These are phyloP conservation scores for Chymomyza costata DNA, from an alignment of 1,140 invertebrate species.

Conservation along the genomic window DNA sequence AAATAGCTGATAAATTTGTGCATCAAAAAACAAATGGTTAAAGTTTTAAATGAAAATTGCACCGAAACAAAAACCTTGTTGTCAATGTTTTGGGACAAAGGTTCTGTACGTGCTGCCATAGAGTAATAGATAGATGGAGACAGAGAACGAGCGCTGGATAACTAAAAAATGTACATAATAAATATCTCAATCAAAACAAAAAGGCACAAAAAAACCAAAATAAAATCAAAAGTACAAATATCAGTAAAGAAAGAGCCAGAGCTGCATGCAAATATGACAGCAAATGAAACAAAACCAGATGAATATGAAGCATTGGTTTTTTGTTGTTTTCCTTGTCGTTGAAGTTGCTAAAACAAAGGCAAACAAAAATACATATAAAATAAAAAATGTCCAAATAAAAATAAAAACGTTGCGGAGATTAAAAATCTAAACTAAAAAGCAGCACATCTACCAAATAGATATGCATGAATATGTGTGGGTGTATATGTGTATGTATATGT, in stretches of 20 bases:
- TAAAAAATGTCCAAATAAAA: too few relatives aligned
- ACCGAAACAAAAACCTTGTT: too few relatives aligned
- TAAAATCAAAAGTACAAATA: constrained; percentile 15
- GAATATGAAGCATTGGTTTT: constrained; percentile 54
- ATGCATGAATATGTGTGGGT: constrained; percentile 17
- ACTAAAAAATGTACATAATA: too few relatives aligned
- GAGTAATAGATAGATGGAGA: too few relatives aligned
- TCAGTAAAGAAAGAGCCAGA: constrained; percentile 12
- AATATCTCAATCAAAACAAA: too few relatives aligned
- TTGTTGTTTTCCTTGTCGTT: constrained; percentile 14
- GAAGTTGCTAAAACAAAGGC: constrained; percentile 52
- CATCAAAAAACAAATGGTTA: constrained; percentile 63
- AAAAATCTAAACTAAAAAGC: constrained; percentile 62
- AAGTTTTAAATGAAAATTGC: constrained; percentile 70
- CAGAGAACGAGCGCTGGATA: too few relatives aligned
- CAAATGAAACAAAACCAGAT: constrained; percentile 56
- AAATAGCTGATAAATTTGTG: constrained; percentile 68
- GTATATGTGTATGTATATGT: not conserved
- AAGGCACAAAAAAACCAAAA: constrained; percentile 45
- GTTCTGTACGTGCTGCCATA: too few relatives aligned
- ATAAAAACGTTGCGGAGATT: constrained; percentile 54
- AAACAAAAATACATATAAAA: too few relatives aligned
- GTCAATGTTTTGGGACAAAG: too few relatives aligned
- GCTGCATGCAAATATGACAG: constrained; percentile 59
- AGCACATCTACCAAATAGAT: constrained; percentile 12